Evolutionary conservation across 1,140 invertebrate genomes (phyloP), one percentile per base, ranked within the genome.

Genomic region (Agrypnia vestita): DNA sequence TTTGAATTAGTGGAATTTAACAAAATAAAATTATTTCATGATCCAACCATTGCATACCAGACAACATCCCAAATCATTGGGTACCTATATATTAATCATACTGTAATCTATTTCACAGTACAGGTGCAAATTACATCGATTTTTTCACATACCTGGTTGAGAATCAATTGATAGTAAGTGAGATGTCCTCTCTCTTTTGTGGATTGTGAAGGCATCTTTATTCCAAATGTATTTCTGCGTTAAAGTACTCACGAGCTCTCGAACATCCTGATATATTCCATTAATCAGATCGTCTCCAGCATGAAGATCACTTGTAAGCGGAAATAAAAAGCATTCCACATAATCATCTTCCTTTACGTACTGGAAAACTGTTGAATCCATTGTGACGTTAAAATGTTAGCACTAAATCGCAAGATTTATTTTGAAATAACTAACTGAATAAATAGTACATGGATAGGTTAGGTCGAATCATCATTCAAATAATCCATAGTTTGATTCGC

Each of bases 291-390:
- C 80, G 25, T 80, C 71, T 7, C 13, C 43, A 44, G 89, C 86
- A 0, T 85, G 86, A 17, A 87, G 78, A 53, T 86, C 81, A 10
- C 88, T 85, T 0, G 84, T n/a, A 46, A 85, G 83, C 8, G 92
- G 91, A 85, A 94, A 95, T 46, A 95, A 82, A 83, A 91, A 94
- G 86, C 94, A 94, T 85, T 94, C 93, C 12, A 95, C 88, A 74
- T 90, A 91, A 85, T 94, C 93, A 71, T 94, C 93, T 80, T 91
- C 92, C 35, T 90, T 86, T 11, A 91, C 89, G 55, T 87, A 88
- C 84, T 92, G 89, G 53, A 91, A 84, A 76, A 85, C 72, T n/a
- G 85, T 84, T 19, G 49, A 53, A 19, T 62, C 67, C 59, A 84
- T 86, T 17, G 11, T 44, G 46, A 43, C 15, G 55, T 55, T 49